Percentiles rank a stretch among this genome's conserved stretches.
These are phyloP conservation scores for Periophthalmus magnuspinnatus DNA, from an alignment of 2,797 vertebrate genomes.

Conservation along the genomic window DNA sequence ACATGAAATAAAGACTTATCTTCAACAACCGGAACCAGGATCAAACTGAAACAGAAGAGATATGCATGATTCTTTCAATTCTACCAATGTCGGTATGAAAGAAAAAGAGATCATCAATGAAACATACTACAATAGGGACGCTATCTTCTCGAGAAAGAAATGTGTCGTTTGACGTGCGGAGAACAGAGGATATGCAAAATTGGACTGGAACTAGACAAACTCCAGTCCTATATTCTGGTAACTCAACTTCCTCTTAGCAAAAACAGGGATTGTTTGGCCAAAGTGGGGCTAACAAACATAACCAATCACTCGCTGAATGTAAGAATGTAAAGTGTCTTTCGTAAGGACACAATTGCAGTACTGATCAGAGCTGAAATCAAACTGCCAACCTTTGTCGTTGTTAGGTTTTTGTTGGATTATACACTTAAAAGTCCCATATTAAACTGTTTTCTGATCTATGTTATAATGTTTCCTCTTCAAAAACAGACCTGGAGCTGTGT, in stretches of 20 bases:
- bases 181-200: constrained; percentile 63
- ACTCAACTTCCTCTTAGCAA: constrained; percentile 40
- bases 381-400: no score
- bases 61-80: background rate
- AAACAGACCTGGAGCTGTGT: no score
- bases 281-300: background rate
- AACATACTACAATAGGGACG: constrained; percentile 53
- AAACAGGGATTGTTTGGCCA: background rate
- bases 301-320: background rate
- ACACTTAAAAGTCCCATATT: no score
- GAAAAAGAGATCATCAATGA: constrained; percentile 37
- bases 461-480: no score
- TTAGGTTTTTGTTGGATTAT: no score
- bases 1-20: constrained; percentile 34
- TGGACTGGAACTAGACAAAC: constrained; percentile 76
- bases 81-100: constrained; percentile 32
- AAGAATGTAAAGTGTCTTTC: background rate
- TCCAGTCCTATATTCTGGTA: constrained; percentile 35
- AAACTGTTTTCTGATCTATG: no score
- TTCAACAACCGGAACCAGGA: constrained; percentile 39
- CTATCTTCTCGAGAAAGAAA: constrained; percentile 24
- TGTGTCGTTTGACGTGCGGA: constrained; percentile 45
- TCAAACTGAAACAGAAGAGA: constrained; percentile 22
- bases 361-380: no score
- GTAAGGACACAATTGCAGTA: background rate